Evolutionary conservation across 2,888 invertebrate species (phyloP).

Genomic region (Sphaerophoria taeniata): DNA sequence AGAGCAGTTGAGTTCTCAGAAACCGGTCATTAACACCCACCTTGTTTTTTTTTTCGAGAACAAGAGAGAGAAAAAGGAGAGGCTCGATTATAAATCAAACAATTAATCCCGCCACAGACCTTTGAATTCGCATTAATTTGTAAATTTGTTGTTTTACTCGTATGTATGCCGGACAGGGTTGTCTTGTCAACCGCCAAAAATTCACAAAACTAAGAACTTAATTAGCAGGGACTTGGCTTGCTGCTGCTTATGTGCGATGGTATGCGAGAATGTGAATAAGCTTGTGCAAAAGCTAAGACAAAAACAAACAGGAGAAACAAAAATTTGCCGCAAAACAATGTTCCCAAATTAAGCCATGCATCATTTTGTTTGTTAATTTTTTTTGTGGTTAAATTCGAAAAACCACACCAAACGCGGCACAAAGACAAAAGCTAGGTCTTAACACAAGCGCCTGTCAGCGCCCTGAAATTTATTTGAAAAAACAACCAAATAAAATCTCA

Average conservation of each 20-base stretch:
- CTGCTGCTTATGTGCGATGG: conserved; percentile 3
- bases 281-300: conserved; percentile 35
- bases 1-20: conserved; percentile 20
- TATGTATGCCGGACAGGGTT: conserved; percentile 40
- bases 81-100: conserved; percentile 56
- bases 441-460: conserved; percentile 71
- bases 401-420: conserved; percentile 62
- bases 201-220: conserved; percentile 66
- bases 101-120: conserved; percentile 60
- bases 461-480: conserved; percentile 70
- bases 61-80: background rate
- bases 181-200: conserved; percentile 68
- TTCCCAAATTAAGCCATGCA: conserved; percentile 71
- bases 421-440: conserved; percentile 69
- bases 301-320: conserved; percentile 5
- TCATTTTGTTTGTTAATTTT: conserved; percentile 48
- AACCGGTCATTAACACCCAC: conserved; percentile 66
- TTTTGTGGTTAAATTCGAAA: conserved; percentile 51
- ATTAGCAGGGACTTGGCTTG: conserved; percentile 49
- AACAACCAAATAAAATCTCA: conserved; percentile 40
- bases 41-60: background rate
- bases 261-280: background rate
- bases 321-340: conserved; percentile 28
- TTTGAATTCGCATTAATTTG: conserved; percentile 60
- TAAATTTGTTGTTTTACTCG: conserved; percentile 17